A percentile compares a stretch with the other conserved stretches of the same genome.
These are phyloP conservation scores for Marisa cornuarietis DNA, from an alignment of 1,140 invertebrate genomes.

Conservation along the genomic window DNA sequence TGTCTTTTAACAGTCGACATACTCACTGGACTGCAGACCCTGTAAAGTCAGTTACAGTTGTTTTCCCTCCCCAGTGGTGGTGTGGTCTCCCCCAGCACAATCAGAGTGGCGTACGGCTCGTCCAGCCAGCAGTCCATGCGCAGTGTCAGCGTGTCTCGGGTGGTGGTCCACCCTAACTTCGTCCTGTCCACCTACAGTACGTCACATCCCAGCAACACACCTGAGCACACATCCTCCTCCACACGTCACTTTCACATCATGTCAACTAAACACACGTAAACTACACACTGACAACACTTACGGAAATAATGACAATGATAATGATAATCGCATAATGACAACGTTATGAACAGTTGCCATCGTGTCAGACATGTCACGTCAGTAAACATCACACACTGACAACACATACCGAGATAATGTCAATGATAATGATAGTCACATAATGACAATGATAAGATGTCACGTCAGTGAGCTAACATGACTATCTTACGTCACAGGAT, in stretches of 20 bases:
- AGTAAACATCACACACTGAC: not conserved
- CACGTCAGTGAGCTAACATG: not conserved
- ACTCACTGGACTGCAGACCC: not conserved
- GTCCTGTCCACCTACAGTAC: not conserved
- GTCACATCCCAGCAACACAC: not conserved
- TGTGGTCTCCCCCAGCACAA: not conserved
- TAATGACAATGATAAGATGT: too few relatives aligned
- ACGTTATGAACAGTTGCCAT: too few relatives aligned
- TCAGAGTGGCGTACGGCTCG: conserved; percentile 13
- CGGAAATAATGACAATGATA: not conserved
- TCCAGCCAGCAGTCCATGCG: not conserved
- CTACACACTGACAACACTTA: not conserved
- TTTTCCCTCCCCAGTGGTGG: not conserved
- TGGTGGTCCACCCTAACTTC: conserved; percentile 10
- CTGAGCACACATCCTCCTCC: not conserved
- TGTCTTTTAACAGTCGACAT: not conserved
- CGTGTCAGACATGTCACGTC: not conserved
- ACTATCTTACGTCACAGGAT: conserved; percentile 11
- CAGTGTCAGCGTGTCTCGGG: not conserved
- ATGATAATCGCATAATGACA: too few relatives aligned
- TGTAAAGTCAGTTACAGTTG: not conserved
- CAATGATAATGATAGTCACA: too few relatives aligned
- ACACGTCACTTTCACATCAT: not conserved
- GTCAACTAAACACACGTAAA: too few relatives aligned
- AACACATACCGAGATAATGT: not conserved